Percentiles rank a stretch among this genome's conserved stretches.
Evolutionary conservation across 2,888 invertebrate species (phyloP).

Genomic region (Sinodicranocentrus sp.): DNA sequence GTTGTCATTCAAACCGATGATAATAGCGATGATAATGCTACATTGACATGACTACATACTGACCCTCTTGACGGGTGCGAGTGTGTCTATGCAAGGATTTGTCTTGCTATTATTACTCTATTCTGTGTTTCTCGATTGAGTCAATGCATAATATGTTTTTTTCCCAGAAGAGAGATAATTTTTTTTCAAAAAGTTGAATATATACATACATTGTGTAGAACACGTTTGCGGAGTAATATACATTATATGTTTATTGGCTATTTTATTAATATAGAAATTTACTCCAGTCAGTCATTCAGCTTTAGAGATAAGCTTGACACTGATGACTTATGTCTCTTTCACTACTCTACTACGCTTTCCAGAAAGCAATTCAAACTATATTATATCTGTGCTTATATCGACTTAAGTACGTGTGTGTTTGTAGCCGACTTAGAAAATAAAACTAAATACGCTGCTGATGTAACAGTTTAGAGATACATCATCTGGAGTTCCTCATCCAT

Average conservation of each 20-base stretch:
- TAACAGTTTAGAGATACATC: constrained; percentile 44
- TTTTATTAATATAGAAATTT: neutral
- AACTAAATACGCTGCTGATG: constrained; percentile 39
- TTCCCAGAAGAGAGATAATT: too few relatives aligned
- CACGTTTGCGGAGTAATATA: too few relatives aligned
- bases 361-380: constrained; percentile 6
- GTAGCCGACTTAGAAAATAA: neutral
- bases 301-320: constrained; percentile 61
- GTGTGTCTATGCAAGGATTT: neutral
- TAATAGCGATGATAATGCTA: neutral
- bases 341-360: constrained; percentile 6
- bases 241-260: too few relatives aligned
- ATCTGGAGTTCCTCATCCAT: constrained; percentile 58
- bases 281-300: constrained; percentile 38
- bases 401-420: neutral
- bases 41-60: constrained; percentile 56
- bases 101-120: too few relatives aligned
- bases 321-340: constrained; percentile 41
- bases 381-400: neutral
- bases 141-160: too few relatives aligned
- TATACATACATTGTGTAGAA: constrained; percentile 4
- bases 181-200: neutral
- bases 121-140: too few relatives aligned
- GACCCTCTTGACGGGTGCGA: constrained; percentile 53
- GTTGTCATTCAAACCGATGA: constrained; percentile 49